Percentiles rank a stretch among this genome's conserved stretches.
Evolutionary conservation across 1,140 invertebrate species (phyloP).

Genomic region (Penaeus indicus): DNA sequence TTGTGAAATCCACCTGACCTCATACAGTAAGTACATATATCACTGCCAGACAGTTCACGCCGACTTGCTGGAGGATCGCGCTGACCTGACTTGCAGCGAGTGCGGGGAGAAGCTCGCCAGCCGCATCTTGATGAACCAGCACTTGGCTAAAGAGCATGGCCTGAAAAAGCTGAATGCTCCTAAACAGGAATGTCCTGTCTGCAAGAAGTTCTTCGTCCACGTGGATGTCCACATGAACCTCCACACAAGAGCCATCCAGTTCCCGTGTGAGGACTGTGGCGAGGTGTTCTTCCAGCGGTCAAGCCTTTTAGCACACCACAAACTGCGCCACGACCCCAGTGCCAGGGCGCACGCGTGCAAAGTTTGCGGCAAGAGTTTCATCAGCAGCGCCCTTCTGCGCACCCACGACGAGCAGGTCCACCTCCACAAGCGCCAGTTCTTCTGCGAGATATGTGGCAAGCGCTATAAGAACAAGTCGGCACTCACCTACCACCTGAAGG

Average conservation of each 20-base stretch:
- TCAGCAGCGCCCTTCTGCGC: constrained; percentile 38
- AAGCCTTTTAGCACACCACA: constrained; percentile 47
- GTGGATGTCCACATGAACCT: constrained; percentile 55
- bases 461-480: constrained; percentile 71
- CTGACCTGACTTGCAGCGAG: constrained; percentile 24
- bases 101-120: constrained; percentile 35
- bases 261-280: constrained; percentile 48
- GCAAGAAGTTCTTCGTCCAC: constrained; percentile 52
- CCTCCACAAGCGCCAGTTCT: constrained; percentile 72
- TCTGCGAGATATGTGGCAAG: constrained; percentile 73
- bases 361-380: constrained; percentile 43
- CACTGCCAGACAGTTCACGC: constrained; percentile 48
- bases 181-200: constrained; percentile 52
- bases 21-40: constrained; percentile 52
- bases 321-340: constrained; percentile 37
- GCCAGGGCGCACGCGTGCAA: constrained; percentile 30
- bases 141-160: constrained; percentile 38
- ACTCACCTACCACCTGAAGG: constrained; percentile 67
- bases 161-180: constrained; percentile 34
- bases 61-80: constrained; percentile 42
- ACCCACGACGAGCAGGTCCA: constrained; percentile 50
- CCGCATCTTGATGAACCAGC: constrained; percentile 44
- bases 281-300: constrained; percentile 56
- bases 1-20: constrained; percentile 30
- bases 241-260: constrained; percentile 52